Evolutionary conservation across 2,113 vertebrate genomes (phyloP).

Genomic region (Forbesichthys agassizii): DNA sequence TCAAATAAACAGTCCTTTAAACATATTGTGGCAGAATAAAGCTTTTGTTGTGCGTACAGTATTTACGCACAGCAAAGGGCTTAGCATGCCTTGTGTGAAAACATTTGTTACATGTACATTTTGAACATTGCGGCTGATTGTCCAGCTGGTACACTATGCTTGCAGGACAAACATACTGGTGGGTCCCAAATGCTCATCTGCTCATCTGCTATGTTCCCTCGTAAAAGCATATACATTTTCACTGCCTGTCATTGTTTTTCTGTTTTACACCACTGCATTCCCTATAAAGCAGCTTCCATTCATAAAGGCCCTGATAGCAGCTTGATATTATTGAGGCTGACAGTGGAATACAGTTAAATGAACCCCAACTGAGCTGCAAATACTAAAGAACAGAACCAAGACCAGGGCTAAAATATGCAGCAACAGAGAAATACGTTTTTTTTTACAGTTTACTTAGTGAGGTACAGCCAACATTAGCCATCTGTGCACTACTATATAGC

Average conservation of each 20-base stretch:
- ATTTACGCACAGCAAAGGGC: no score
- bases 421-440: no score
- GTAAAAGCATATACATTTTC: slow-evolving; percentile 34
- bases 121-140: neutral
- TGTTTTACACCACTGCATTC: slow-evolving; percentile 15
- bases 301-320: slow-evolving; percentile 38
- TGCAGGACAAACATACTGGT: no score
- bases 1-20: no score
- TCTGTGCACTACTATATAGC: no score
- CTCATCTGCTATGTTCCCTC: slow-evolving; percentile 8
- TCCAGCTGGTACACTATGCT: slow-evolving; percentile 23
- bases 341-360: slow-evolving; percentile 23
- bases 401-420: no score
- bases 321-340: slow-evolving; percentile 29
- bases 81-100: neutral
- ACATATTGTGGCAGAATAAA: no score
- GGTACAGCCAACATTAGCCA: no score
- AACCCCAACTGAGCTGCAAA: slow-evolving; percentile 45
- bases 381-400: slow-evolving; percentile 22
- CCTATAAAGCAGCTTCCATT: slow-evolving; percentile 22
- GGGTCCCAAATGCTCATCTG: slow-evolving; percentile 7
- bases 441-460: no score
- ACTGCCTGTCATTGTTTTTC: slow-evolving; percentile 1
- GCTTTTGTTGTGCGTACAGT: no score
- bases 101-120: neutral